A percentile compares a stretch with the other conserved stretches of the same genome.
Evolutionary conservation across 2,888 invertebrate genomes (phyloP).

Genomic region (Strigamia crassipes): DNA sequence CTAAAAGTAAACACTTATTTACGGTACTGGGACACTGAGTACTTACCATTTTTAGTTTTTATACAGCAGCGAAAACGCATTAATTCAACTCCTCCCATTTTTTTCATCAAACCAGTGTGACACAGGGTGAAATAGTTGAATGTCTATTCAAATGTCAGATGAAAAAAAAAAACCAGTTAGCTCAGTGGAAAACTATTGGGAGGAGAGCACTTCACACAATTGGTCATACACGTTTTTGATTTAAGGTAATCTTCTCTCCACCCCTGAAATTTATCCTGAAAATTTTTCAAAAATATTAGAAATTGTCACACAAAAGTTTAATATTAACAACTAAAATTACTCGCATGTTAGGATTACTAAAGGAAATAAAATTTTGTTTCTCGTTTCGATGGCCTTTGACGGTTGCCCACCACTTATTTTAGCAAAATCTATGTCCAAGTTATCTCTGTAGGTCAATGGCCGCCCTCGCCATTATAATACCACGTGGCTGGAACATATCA

Average conservation of each 20-base stretch:
- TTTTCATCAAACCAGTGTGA: neutral
- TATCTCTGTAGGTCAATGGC: too few species aligned
- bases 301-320: neutral
- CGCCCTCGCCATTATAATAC: too few species aligned
- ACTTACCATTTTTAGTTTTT: neutral
- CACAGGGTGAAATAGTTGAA: neutral
- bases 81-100: neutral
- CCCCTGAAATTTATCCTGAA: neutral
- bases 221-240: conserved; percentile 1
- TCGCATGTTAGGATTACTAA: too few species aligned
- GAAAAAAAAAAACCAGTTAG: neutral
- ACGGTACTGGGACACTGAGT: too few species aligned
- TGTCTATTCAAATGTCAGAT: neutral
- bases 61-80: neutral
- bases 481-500: too few species aligned
- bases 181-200: neutral
- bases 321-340: too few species aligned
- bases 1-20: neutral
- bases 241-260: neutral
- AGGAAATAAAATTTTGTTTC: too few species aligned
- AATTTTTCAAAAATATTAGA: neutral
- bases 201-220: conserved; percentile 4
- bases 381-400: too few species aligned
- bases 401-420: too few species aligned
- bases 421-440: too few species aligned